Evolutionary conservation across 2,113 vertebrate genomes (phyloP), one percentile per base, ranked within the genome.

Genomic region (Epinephelus cyanopodus): DNA sequence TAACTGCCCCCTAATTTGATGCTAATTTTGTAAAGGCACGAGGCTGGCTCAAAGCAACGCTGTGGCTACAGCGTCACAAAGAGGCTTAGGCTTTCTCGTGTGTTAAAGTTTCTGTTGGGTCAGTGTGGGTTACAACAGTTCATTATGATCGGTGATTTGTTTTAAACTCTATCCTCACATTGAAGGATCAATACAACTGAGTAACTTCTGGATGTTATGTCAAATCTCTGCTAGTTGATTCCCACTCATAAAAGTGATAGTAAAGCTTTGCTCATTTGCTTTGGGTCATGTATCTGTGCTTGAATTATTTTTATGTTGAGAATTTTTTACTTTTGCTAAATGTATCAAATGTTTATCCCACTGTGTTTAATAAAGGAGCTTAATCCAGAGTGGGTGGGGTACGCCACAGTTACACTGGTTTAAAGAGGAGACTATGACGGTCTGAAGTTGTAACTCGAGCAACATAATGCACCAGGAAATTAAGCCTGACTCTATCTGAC

Each of bases 391-490:
- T 45, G 29, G n/a, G n/a, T 29, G 17, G 0, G 42, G 56, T 39
- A 1, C 1, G 1, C 37, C 37, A 18, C 23, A 54, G 0, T 62
- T 11, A 66, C 3, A 63, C 1, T 37, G 62, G 39, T 66, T 82
- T 48, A 21, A 64, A 77, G 25, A 62, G 61, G 23, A 76, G 8
- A 11, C 10, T 33, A 19, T 70, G 21, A 9, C 4, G 23, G 27
- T 56, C 82, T 74, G 53, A 15, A 39, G 47, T 63, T 39, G 76
- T 76, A 53, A 47, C 47, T 57, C 23, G 58, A 71, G 17, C 14
- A 67, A 37, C 18, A 52, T 21, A 47, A 61, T 65, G 9, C 19
- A 64, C 17, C 12, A 78, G 80, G 82, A 87, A 88, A 88, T 80
- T 65, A 47, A 62, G 14, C 29, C 25, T 48, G 72, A 68, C 75